Evolutionary conservation across 2,113 vertebrate genomes (phyloP).

Genomic region (Glaucidium brasilianum): DNA sequence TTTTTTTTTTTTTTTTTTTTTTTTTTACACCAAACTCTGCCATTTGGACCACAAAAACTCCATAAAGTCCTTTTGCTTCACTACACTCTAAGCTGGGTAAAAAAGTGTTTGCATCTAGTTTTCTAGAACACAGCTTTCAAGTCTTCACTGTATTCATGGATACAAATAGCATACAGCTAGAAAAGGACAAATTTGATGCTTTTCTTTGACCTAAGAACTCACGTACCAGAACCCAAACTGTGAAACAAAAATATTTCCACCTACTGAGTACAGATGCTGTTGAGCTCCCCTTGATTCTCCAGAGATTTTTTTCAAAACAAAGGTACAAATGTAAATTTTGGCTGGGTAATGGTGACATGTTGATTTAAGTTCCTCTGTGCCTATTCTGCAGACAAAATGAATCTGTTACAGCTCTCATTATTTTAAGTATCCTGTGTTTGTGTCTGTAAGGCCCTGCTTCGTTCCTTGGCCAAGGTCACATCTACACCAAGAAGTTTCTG

Average conservation of each 20-base stretch:
- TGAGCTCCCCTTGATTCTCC: background rate
- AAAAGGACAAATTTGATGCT: background rate
- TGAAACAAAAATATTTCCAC: background rate
- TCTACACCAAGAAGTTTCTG: background rate
- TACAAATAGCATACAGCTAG: background rate
- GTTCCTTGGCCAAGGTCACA: background rate
- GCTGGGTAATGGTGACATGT: background rate
- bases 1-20: background rate
- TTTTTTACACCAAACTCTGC: background rate
- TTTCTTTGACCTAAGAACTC: background rate
- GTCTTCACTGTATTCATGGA: background rate
- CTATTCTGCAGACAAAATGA: background rate
- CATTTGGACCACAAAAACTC: background rate
- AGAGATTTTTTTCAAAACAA: background rate
- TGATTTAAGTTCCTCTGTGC: background rate
- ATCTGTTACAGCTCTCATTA: background rate
- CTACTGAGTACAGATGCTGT: background rate
- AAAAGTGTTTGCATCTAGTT: background rate
- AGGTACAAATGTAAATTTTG: background rate
- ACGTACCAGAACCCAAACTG: background rate
- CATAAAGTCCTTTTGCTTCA: background rate
- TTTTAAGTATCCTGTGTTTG: background rate
- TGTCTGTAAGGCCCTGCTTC: background rate
- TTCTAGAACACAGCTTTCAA: background rate
- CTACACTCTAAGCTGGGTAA: background rate